These are phyloP conservation scores for Sardinella longiceps DNA, from an alignment of 2,797 vertebrate species.

Conservation along the genomic window DNA sequence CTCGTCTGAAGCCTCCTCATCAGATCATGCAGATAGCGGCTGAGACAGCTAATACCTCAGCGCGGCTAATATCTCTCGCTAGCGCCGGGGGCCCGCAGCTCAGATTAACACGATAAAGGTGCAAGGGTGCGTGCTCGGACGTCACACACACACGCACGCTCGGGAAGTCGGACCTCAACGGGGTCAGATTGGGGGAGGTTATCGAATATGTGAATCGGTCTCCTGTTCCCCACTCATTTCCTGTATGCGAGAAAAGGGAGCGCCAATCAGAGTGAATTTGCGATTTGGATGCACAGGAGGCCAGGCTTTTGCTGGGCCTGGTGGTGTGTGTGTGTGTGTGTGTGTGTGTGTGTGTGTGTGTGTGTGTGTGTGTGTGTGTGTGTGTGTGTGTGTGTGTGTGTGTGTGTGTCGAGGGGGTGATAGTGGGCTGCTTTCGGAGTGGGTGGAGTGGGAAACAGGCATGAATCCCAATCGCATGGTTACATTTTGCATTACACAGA, in stretches of 20 bases:
- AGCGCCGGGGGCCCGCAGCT: conserved; percentile 39
- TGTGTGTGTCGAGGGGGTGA: too few species aligned
- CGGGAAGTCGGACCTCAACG: conserved; percentile 62
- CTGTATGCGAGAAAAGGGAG: conserved; percentile 58
- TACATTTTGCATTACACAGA: conserved; percentile 74
- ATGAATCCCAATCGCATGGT: conserved; percentile 78
- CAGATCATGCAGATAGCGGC: background rate
- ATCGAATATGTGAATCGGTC: conserved; percentile 74
- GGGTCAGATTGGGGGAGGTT: conserved; percentile 67
- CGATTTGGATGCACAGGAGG: conserved; percentile 67
- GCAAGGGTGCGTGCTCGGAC: conserved; percentile 59
- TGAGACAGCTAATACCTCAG: conserved; percentile 1
- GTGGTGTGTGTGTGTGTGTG: too few species aligned
- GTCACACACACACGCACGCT: conserved; percentile 37
- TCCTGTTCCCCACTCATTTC: conserved; percentile 73
- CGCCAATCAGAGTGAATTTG: conserved; percentile 71
- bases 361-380: too few species aligned
- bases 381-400: too few species aligned
- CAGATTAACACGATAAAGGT: conserved; percentile 72
- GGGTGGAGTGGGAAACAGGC: conserved; percentile 54
- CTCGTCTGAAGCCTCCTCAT: background rate
- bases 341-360: too few species aligned
- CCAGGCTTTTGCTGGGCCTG: too few species aligned
- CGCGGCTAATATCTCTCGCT: conserved; percentile 4
- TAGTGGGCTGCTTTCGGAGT: too few species aligned